Conservation (phyloP, 2,888 invertebrate genomes). For the Drepana falcataria region DNA sequence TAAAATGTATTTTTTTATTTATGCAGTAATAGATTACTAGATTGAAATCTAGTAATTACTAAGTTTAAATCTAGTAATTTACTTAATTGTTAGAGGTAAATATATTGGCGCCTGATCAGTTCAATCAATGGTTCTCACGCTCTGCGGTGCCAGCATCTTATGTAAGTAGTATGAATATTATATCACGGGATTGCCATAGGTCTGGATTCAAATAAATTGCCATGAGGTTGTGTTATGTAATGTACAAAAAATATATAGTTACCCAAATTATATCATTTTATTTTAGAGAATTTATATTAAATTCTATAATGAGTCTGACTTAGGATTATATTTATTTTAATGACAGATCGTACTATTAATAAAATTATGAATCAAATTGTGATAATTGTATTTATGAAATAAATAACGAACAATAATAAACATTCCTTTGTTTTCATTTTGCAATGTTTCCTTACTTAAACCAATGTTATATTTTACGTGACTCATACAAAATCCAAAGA, state of each 20-base stretch:
- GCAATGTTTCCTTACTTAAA: slow-evolving; percentile 2
- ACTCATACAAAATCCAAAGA: slow-evolving; percentile 17
- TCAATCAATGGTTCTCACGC: slow-evolving; percentile 23
- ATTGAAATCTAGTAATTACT: no score
- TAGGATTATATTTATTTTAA: slow-evolving; percentile 54
- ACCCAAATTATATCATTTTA: slow-evolving; percentile 63
- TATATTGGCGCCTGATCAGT: slow-evolving; percentile 30
- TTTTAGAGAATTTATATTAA: slow-evolving; percentile 69
- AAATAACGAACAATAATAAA: slow-evolving; percentile 24
- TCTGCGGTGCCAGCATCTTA: background rate
- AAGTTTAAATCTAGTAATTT: no score
- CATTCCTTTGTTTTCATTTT: slow-evolving; percentile 7
- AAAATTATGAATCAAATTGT: slow-evolving; percentile 58
- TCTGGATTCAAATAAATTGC: slow-evolving; percentile 55
- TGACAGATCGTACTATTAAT: slow-evolving; percentile 57
- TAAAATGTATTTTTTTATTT: background rate
- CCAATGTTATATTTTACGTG: background rate
- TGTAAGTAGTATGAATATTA: background rate
- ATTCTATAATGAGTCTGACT: slow-evolving; percentile 71
- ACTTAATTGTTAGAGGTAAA: background rate
- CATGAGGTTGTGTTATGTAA: slow-evolving; percentile 69
- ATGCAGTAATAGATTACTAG: background rate
- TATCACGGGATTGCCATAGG: slow-evolving; percentile 59
- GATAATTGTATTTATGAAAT: slow-evolving; percentile 69
- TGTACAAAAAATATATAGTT: slow-evolving; percentile 70